These are phyloP conservation scores for Nibea albiflora DNA, from an alignment of 2,113 vertebrate genomes.

Conservation along the genomic window DNA sequence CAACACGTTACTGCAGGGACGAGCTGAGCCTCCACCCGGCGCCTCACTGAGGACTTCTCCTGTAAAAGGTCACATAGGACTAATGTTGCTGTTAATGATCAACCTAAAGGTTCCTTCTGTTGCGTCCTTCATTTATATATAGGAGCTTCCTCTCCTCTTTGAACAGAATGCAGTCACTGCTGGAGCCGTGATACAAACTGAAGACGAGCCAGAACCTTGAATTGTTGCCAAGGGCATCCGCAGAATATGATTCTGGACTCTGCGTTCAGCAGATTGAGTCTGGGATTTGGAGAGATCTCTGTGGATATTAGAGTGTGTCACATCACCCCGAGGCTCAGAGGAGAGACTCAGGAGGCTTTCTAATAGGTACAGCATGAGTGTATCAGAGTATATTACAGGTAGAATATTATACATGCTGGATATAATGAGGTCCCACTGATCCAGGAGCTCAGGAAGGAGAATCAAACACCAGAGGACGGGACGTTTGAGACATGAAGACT, in stretches of 20 bases:
- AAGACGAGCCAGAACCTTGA: slow-evolving; percentile 22
- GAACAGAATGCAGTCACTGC: too few relatives aligned
- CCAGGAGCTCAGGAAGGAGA: slow-evolving; percentile 6
- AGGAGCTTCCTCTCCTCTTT: too few relatives aligned
- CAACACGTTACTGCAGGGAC: too few relatives aligned
- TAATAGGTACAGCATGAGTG: slow-evolving; percentile 5
- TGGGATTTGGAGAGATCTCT: slow-evolving; percentile 60
- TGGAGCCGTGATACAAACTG: slow-evolving; percentile 14
- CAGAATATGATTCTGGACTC: slow-evolving; percentile 41
- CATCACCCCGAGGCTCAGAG: slow-evolving; percentile 27
- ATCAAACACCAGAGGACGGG: slow-evolving; percentile 22
- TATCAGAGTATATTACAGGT: slow-evolving; percentile 31
- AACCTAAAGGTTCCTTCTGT: too few relatives aligned
- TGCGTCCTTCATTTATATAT: too few relatives aligned
- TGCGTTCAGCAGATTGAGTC: slow-evolving; percentile 48
- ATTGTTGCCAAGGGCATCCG: slow-evolving; percentile 38
- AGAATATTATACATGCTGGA: neutral
- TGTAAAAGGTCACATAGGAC: neutral
- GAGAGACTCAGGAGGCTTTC: slow-evolving; percentile 3
- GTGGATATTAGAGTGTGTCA: slow-evolving; percentile 44
- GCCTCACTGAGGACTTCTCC: too few relatives aligned
- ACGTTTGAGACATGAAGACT: slow-evolving; percentile 72
- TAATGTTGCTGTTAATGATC: neutral
- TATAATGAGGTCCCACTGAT: slow-evolving; percentile 10
- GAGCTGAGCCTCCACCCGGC: too few relatives aligned